Conservation (phyloP, 2,888 invertebrate genomes). For the Osmoderma eremita region DNA sequence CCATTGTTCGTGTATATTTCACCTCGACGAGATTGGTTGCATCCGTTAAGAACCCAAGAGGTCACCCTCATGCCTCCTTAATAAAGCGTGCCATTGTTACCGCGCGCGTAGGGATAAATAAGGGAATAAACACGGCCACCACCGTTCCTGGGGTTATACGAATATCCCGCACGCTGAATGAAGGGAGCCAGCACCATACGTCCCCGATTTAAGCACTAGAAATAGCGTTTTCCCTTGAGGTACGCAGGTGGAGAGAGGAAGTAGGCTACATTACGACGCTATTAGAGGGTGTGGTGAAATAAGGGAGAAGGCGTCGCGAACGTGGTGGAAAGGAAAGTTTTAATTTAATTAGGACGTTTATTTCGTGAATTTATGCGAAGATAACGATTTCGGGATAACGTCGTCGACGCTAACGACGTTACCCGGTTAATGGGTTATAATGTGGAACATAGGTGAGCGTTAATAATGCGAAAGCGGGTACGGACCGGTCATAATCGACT, state of each 20-base stretch:
- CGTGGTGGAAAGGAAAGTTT: constrained; percentile 12
- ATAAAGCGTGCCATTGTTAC: constrained; percentile 29
- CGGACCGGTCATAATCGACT: too few relatives aligned
- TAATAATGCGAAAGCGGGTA: too few relatives aligned
- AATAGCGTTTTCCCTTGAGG: background rate
- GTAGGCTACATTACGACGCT: constrained; percentile 19
- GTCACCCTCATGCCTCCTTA: constrained; percentile 1
- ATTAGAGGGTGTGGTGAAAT: constrained; percentile 14
- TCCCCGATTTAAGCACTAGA: constrained; percentile 22
- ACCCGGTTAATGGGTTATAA: constrained; percentile 20
- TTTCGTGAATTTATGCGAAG: constrained; percentile 30
- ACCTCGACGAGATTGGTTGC: constrained; percentile 7
- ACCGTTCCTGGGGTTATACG: background rate
- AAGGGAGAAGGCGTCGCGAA: background rate
- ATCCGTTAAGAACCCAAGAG: background rate
- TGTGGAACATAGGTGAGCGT: background rate
- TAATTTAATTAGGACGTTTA: constrained; percentile 34
- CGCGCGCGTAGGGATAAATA: constrained; percentile 11
- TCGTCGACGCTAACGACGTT: constrained; percentile 3
- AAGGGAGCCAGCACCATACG: background rate
- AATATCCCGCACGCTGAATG: background rate
- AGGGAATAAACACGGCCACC: constrained; percentile 7
- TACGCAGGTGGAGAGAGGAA: background rate
- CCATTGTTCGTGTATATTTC: constrained; percentile 23
- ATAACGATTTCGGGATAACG: constrained; percentile 26